A percentile compares a stretch with the other conserved stretches of the same genome.
These are phyloP conservation scores for Cossypha heuglini DNA, from an alignment of 2,797 vertebrate species.

Conservation along the genomic window DNA sequence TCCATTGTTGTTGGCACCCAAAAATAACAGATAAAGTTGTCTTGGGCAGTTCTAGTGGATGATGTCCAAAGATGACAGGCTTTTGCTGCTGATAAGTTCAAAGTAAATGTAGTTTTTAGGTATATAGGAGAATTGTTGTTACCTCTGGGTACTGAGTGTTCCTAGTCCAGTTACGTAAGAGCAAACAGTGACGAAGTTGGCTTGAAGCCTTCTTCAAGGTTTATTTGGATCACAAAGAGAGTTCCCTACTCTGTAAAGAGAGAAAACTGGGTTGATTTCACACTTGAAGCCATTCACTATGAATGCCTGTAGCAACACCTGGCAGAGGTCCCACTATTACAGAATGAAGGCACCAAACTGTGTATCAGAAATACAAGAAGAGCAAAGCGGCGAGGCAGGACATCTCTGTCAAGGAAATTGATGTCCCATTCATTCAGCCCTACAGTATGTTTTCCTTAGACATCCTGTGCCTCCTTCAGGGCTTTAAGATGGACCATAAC, in stretches of 20 bases:
- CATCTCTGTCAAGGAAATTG: constrained; percentile 49
- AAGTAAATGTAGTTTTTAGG: constrained; percentile 55
- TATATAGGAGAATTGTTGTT: constrained; percentile 56
- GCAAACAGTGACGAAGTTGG: constrained; percentile 52
- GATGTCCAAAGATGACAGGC: constrained; percentile 66
- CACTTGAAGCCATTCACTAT: constrained; percentile 56
- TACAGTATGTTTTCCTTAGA: constrained; percentile 36
- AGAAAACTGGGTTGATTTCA: constrained; percentile 68
- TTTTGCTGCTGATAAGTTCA: constrained; percentile 63
- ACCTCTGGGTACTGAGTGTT: constrained; percentile 57
- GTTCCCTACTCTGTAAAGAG: constrained; percentile 50
- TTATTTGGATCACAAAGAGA: constrained; percentile 68
- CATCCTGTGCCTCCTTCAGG: constrained; percentile 59
- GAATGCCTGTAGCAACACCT: constrained; percentile 53
- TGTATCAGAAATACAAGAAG: constrained; percentile 31
- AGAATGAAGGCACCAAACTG: constrained; percentile 57
- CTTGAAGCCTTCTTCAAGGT: constrained; percentile 60
- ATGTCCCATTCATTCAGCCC: constrained; percentile 27
- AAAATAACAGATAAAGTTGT: constrained; percentile 47
- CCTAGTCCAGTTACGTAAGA: constrained; percentile 52
- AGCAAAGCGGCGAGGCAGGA: constrained; percentile 44
- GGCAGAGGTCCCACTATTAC: constrained; percentile 58
- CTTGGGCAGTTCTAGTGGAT: constrained; percentile 60
- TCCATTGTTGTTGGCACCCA: constrained; percentile 61
- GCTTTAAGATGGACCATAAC: constrained; percentile 16